Conservation (phyloP, 2,888 invertebrate species). For the Deladenus siricidicola region DNA sequence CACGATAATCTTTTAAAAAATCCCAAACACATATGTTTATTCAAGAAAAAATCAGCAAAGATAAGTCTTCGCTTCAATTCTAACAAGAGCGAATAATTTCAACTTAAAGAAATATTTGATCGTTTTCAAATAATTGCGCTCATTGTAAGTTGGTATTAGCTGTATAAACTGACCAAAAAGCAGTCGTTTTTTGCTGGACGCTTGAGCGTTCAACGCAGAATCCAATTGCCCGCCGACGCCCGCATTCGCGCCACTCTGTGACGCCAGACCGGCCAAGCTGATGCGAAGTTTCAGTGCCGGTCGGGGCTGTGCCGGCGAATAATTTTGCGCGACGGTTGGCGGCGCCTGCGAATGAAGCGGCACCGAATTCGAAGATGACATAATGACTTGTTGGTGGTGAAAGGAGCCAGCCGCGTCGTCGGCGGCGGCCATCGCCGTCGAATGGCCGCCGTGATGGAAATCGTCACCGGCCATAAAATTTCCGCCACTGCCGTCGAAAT, state of each 20-base stretch:
- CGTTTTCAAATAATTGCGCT: too few relatives aligned
- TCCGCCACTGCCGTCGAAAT: neutral
- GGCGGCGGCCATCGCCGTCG: neutral
- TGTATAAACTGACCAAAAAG: too few relatives aligned
- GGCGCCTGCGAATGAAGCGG: neutral
- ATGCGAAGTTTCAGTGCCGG: constrained; percentile 27
- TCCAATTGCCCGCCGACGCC: too few relatives aligned
- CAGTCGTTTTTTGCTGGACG: too few relatives aligned
- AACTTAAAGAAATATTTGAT: too few relatives aligned
- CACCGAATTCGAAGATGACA: neutral
- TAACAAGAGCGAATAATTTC: too few relatives aligned
- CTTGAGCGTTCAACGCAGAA: too few relatives aligned
- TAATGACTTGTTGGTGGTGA: neutral
- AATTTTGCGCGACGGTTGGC: too few relatives aligned
- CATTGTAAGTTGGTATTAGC: too few relatives aligned
- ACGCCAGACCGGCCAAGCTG: constrained; percentile 12
- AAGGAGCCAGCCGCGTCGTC: neutral
- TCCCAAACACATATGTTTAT: neutral
- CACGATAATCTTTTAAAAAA: too few relatives aligned
- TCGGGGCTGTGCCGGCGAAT: constrained; percentile 8
- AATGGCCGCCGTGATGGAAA: neutral
- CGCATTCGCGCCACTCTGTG: neutral
- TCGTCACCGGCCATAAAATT: constrained; percentile 10
- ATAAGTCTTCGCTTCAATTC: too few relatives aligned
- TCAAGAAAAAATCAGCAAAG: constrained; percentile 1